Evolutionary conservation across 2,888 invertebrate species (phyloP).

Genomic region (Andrena minutula): DNA sequence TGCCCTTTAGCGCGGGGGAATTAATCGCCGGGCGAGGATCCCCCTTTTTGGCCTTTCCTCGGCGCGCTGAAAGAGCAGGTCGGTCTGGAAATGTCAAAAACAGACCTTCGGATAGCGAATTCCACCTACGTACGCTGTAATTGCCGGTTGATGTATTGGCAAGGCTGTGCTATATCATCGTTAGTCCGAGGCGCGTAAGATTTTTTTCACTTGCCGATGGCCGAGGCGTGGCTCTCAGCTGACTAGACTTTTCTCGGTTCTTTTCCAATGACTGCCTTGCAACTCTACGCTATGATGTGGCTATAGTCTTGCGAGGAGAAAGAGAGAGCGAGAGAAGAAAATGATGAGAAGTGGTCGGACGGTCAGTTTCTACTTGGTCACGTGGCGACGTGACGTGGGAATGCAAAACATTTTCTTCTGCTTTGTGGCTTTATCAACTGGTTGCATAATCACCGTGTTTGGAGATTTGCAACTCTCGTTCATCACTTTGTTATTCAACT

Average conservation of each 20-base stretch:
- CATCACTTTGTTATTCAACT: no score
- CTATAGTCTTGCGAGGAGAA: no score
- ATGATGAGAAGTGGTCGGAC: no score
- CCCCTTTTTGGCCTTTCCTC: slow-evolving; percentile 14
- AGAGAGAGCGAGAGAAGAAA: no score
- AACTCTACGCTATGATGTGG: no score
- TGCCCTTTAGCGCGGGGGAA: neutral
- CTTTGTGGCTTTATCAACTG: no score
- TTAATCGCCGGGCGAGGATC: neutral
- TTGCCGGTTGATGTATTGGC: neutral
- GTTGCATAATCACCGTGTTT: no score
- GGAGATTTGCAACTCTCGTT: no score
- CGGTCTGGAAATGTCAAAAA: slow-evolving; percentile 44
- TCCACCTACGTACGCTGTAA: neutral
- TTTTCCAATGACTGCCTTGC: neutral
- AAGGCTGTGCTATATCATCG: slow-evolving; percentile 15
- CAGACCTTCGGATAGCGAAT: slow-evolving; percentile 1
- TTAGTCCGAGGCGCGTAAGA: neutral
- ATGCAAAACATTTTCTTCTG: no score
- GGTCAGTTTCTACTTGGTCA: no score
- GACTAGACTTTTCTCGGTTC: neutral
- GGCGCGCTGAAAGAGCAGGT: slow-evolving; percentile 5
- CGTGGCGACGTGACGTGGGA: no score
- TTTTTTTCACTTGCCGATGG: slow-evolving; percentile 19
- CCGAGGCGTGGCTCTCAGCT: slow-evolving; percentile 42